Percentiles rank a stretch among this genome's conserved stretches.
phyloP scores from a whole-genome alignment of 2,797 vertebrate genomes.

The Rhincodon typus region DNA sequence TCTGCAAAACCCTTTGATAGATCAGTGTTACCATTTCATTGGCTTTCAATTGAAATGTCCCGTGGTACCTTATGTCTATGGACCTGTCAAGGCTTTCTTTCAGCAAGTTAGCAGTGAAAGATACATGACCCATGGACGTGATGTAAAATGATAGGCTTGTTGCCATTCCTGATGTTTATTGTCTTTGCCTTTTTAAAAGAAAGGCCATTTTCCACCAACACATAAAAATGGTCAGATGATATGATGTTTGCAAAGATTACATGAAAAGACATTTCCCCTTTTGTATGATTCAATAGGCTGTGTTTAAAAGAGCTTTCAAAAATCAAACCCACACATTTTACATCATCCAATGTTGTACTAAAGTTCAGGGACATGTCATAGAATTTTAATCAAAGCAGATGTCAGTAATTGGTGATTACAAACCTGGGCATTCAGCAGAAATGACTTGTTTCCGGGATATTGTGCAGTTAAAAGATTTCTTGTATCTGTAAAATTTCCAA shows the following conservation, averaged over 20 bases:
- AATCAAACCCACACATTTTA: slow-evolving; percentile 26
- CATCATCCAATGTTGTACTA: not conserved
- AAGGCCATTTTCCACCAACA: slow-evolving; percentile 39
- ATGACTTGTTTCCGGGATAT: not conserved
- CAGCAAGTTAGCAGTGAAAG: slow-evolving; percentile 3
- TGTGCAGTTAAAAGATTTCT: not conserved
- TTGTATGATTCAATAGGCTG: not conserved
- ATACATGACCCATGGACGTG: slow-evolving; percentile 41
- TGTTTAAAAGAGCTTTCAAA: slow-evolving; percentile 7
- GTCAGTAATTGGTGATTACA: not conserved
- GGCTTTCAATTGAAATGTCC: slow-evolving; percentile 43
- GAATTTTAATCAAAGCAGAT: slow-evolving; percentile 29
- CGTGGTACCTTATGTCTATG: slow-evolving; percentile 40
- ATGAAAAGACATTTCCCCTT: not conserved
- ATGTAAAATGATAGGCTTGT: slow-evolving; percentile 35
- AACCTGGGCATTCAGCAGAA: not conserved
- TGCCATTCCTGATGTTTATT: slow-evolving; percentile 44
- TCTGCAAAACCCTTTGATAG: slow-evolving; percentile 43
- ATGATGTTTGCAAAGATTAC: slow-evolving; percentile 39
- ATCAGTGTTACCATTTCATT: slow-evolving; percentile 46
- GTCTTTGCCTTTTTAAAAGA: slow-evolving; percentile 42
- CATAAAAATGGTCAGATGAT: slow-evolving; percentile 42
- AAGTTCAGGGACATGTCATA: not conserved
- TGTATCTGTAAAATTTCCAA: not conserved
- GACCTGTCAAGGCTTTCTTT: slow-evolving; percentile 45